Base-by-base conservation (phyloP, 2,113 vertebrate genomes). In the Hymenochirus boettgeri region DNA sequence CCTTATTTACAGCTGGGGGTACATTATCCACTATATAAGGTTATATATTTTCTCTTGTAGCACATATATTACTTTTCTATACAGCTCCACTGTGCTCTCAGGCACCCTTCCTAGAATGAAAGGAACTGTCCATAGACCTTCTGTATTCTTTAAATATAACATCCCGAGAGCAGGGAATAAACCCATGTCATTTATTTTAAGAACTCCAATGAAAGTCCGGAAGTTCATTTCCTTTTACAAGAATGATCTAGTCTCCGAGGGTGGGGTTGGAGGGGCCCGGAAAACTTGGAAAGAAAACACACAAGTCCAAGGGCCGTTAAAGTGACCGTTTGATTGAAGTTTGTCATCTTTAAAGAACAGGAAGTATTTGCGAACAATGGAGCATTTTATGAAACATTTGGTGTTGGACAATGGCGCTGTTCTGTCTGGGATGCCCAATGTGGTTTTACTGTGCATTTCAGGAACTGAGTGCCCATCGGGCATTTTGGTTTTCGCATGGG, bases 341-440 rank as follows among this genome's bases (percentile, higher is more conserved):
- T 22, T 8, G 12, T 48, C 26, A 22, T n/a, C 24, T 21, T 61
- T 13, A 50, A 61, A 61, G 46, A 17, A 22, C 59, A 48, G 59
- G 59, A 61, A 61, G 26, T 23, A 17, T 50, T 23, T 15, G 27
- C 13, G n/a, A 19, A 50, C 59, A 61, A 61, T 61, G 12, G 26
- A 15, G n/a, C 25, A 1, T 31, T 29, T 53, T 18, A 35, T 35
- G 33, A 35, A 18, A 11, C 15, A 46, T 46, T 13, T 46, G 42
- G 18, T 7, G 11, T 46, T 46, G 42, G 42, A 18, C 18, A 17
- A 46, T 19, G 15, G 42, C 42, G 18, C 18, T 46, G 42, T 46
- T 46, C 18, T 46, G 42, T 18, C 42, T 35, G 4, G 4, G 33
- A 35, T 35, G 33, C 33, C 15, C 6, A 9, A 12, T 35, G 33